phyloP scores from a whole-genome alignment of 2,113 vertebrate species.

The Redunca redunca region DNA sequence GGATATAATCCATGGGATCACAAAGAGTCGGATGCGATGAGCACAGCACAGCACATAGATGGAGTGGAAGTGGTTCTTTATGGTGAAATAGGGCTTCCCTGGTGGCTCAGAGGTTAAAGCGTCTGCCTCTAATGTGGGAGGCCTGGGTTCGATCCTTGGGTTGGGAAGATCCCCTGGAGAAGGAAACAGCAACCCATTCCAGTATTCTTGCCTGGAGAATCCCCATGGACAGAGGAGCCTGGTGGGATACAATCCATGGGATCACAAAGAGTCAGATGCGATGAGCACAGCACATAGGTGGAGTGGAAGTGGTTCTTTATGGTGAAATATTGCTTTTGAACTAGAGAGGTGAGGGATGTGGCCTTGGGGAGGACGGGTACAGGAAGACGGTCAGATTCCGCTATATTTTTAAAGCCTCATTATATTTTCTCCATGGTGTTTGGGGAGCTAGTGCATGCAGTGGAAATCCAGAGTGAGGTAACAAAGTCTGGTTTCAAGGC shows the following conservation, averaged over 20 bases:
- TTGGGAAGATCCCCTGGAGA: neutral
- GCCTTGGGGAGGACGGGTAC: neutral
- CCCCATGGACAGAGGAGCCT: neutral
- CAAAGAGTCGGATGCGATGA: neutral
- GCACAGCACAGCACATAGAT: neutral
- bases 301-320: neutral
- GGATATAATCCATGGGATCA: neutral
- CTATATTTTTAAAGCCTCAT: neutral
- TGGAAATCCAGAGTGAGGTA: neutral
- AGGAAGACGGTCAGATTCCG: neutral
- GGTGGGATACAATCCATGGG: neutral
- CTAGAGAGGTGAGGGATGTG: neutral
- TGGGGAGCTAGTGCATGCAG: neutral
- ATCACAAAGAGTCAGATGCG: neutral
- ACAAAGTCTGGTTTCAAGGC: neutral
- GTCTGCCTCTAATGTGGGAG: too few species aligned
- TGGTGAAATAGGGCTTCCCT: too few species aligned
- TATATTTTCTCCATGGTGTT: neutral
- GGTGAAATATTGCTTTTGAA: neutral
- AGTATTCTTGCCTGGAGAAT: neutral
- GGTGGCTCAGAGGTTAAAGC: too few species aligned
- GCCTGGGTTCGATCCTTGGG: neutral
- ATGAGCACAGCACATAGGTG: neutral
- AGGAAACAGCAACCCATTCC: neutral
- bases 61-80: neutral